Base-by-base conservation (phyloP, 2,888 invertebrate genomes). In the Brachylomia viminalis region DNA sequence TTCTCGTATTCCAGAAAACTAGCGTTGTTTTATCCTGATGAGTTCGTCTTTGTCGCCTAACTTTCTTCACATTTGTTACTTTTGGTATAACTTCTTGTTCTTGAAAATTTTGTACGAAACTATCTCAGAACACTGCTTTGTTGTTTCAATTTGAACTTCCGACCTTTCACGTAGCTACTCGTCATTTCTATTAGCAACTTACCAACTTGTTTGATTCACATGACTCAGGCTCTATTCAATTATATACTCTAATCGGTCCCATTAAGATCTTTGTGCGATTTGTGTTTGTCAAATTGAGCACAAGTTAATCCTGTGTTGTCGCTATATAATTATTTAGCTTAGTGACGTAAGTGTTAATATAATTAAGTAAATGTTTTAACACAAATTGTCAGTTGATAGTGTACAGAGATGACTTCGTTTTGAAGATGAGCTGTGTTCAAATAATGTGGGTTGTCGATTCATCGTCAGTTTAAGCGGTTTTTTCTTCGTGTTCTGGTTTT, bases 121-220 rank as follows among this genome's bases (percentile, higher is more conserved):
- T 75, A 23, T 80, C 38, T 47, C 7, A 59, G n/a, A 20, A 75
- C 52, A 68, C 13, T 42, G 58, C 54, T 54, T 56, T 59, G 70
- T 83, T 71, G 59, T 82, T 82, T 23, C 38, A 71, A 78, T 66
- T 82, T 54, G 27, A 75, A 66, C 78, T 78, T 75, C 74, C 70
- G 72, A 54, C 79, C 71, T 75, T 74, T 33, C 13, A 30, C 13
- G 62, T 45, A 49, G 6, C 6, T 49, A 23, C 33, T 64, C 30
- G 6, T 67, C 7, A 49, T 65, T 49, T 23, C 15, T 61, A 33
- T 17, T 62, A 56, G 15, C 56, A 42, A 30, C 7, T 38, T 38
- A 38, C 38, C 38, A 38, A 38, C 38, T 38, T 38, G 38, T 38
- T 59, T 20, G 13, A 38, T 52, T 49, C 38, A 49, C 27, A 56